A percentile compares a stretch with the other conserved stretches of the same genome.
Conservation (phyloP, 1,140 invertebrate species). For the Pogonognathellus flavescens region DNA sequence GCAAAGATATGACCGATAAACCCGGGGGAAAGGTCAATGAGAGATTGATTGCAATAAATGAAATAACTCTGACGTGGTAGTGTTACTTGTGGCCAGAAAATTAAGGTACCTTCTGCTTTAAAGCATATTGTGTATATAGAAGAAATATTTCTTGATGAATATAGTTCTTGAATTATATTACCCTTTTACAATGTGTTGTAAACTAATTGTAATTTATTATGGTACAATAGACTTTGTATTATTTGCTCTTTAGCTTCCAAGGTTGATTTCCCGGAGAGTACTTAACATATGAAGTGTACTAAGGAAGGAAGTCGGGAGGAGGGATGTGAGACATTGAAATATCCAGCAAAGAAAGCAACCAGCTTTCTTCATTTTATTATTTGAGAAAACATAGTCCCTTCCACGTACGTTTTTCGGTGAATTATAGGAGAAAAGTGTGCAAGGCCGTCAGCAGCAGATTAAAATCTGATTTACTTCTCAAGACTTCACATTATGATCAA, state of each 20-base stretch:
- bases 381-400: no score
- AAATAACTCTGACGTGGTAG: neutral
- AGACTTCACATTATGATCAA: slow-evolving; percentile 10
- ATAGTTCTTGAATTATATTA: neutral
- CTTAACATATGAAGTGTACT: neutral
- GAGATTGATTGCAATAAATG: slow-evolving; percentile 31
- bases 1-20: slow-evolving; percentile 16
- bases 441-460: slow-evolving; percentile 3
- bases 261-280: neutral
- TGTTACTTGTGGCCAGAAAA: neutral
- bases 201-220: slow-evolving; percentile 24
- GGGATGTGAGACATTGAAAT: neutral
- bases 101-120: neutral
- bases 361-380: neutral
- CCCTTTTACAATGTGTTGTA: neutral
- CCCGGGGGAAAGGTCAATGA: slow-evolving; percentile 32
- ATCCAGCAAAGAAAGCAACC: neutral
- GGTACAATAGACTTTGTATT: neutral
- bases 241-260: neutral
- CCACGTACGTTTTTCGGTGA: neutral
- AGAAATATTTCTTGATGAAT: neutral
- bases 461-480: slow-evolving; percentile 21
- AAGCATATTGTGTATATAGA: neutral
- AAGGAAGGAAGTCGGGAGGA: neutral
- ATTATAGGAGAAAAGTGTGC: neutral